Evolutionary conservation across 2,113 vertebrate species (phyloP), one percentile per base, ranked within the genome.

Genomic region (Oreotragus oreotragus): DNA sequence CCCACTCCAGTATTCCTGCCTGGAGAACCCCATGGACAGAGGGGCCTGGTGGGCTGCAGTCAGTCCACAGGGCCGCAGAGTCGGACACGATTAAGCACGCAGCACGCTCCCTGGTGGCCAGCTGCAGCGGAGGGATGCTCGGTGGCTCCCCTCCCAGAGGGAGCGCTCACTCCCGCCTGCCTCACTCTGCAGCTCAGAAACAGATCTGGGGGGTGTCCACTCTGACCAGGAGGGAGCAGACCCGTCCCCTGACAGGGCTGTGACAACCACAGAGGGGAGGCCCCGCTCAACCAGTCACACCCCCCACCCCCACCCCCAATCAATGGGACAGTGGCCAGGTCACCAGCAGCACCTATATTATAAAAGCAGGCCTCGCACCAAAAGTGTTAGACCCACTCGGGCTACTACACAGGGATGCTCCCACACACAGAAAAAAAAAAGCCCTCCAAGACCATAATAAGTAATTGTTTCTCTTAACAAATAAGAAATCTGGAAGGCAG

Each of bases 51-150:
- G 36, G 70, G 23, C 70, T 76, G 21, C 39, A 43, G 70, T 43
- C 70, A 43, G 70, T 43, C 36, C 36, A 8, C 33, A 11, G 70
- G 70, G 70, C 23, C 1, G 0, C 11, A 7, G 17, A 21, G 70
- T 14, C 6, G 0, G 36, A 13, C 70, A 7, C 1, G 6, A 43
- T 13, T 7, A 12, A 76, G 70, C 39, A 7, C 23, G 6, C 36
- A 49, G 76, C 16, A 6, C 5, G 3, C 28, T 6, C 45, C 77
- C 45, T 6, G 28, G 45, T 3, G 28, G 45, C 19, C 16, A 30
- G 77, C 45, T 12, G 27, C 43, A 30, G 76, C 0, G 45, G 45
- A 6, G 76, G 4, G 8, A 10, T 6, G 28, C 5, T 19, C 27
- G 9, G 45, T 10, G 45, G 45, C 45, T 49, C 8, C 28, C 27